Base-by-base conservation (phyloP, 2,797 vertebrate species). In the Trematomus bernacchii region DNA sequence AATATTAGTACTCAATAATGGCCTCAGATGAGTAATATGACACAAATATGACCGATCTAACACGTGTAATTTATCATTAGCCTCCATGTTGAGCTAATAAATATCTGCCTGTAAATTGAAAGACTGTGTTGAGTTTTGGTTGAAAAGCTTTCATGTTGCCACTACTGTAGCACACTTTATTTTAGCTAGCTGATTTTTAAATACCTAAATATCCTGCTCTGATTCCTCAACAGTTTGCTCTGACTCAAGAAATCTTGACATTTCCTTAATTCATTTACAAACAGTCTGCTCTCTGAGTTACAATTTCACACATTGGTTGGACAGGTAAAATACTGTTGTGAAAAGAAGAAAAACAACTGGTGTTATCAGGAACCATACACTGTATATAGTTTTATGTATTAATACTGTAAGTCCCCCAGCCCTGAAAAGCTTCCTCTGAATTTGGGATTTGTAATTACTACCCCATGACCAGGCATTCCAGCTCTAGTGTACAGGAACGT, bases 391-490 rank as follows among this genome's bases (percentile, higher is more conserved):
- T 52, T 21, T 10, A 10, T 50, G 37, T 66, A 40, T 44, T 42
- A 14, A 19, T 55, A 69, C 33, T 37, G 7, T 48, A 40, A 59
- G n/a, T 75, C 27, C 62, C 27, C 19, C 3, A 48, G 15, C 21
- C 10, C 23, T 42, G 40, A 59, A 37, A 27, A 58, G 30, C 37
- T 14, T 73, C 59, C 42, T 67, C 23, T 73, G 59, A 68, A 30
- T 81, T 42, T 71, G 2, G 68, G 19, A 69, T 63, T 61, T 59
- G 52, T 85, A 74, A 90, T 73, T 66, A 69, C 58, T 60, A 52
- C 71, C 84, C 50, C 76, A 71, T 83, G 90, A 87, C 77, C 61
- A 66, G 60, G 70, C 80, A 73, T 88, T 91, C 69, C 71, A 77
- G 77, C 63, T 83, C 40, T 40, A 78, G 61, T 67, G 33, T 58